Base-by-base conservation (phyloP, 35 echinoderm and acorn worm species). In the Stichopus chloronotus region DNA sequence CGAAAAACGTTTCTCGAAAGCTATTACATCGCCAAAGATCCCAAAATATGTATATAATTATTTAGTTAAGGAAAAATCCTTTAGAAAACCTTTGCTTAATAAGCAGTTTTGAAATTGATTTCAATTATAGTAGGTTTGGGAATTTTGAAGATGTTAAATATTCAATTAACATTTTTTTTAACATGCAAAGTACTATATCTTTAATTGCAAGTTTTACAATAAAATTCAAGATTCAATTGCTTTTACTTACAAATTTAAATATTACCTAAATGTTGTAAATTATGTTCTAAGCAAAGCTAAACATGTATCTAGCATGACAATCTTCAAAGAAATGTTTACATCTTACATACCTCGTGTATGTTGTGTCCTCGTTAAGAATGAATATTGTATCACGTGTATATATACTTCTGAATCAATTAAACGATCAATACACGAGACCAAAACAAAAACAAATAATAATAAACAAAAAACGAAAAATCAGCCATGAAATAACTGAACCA, bases 281-380 rank as follows among this genome's bases (percentile, higher is more conserved):
- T 2, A 71, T 71, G n/a, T 71, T 71, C 1, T 71, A 71, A 71
- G 63, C 1, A 71, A 71, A 71, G 63, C 63, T 71, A 13, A n/a
- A 71, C 1, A 71, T 71, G 63, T 71, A 71, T 71, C n/a, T 71
- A 1, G 63, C 63, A 71, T 71, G n/a, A n/a, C n/a, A n/a, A n/a
- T n/a, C 10, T 43, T 43, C n/a, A n/a, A n/a, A n/a, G n/a, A 43
- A 43, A 43, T n/a, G 63, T 71, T 68, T 17, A 68, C 8, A 13
- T 71, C 63, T 13, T 71, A n/a, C 1, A 13, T 71, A 71, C n/a
- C 63, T 71, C 63, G n/a, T 71, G 4, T 71, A 71, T 71, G 63
- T 71, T 71, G 63, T n/a, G n/a, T 71, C 63, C 63, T 71, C 63
- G 63, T 71, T 71, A 71, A 13, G 63, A 71, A 71, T 11, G 63